Percentiles rank a stretch among this genome's conserved stretches.
These are phyloP conservation scores for Ptilonorhynchus violaceus DNA, from an alignment of 2,113 vertebrate genomes.

Conservation along the genomic window DNA sequence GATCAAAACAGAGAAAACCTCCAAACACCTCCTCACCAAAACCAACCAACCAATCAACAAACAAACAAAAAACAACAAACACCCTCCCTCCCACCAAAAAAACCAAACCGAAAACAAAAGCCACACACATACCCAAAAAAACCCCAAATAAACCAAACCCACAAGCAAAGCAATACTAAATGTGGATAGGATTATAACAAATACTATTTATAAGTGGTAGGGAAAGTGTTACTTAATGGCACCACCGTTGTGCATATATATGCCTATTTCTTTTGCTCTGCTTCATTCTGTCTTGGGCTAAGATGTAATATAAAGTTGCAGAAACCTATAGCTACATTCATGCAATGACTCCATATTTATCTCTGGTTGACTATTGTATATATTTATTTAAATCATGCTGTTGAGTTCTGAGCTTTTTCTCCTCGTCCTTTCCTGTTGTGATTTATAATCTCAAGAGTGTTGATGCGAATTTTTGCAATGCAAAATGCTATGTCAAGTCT, in stretches of 20 bases:
- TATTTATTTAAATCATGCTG: background rate
- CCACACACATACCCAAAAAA: accelerated
- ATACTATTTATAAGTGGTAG: background rate
- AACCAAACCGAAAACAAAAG: background rate
- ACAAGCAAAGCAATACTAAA: background rate
- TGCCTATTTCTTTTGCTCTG: background rate
- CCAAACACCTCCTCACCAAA: background rate
- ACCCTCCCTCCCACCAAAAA: too few relatives aligned
- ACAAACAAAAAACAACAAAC: background rate
- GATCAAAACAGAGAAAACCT: background rate
- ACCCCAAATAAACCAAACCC: accelerated
- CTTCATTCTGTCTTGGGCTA: background rate
- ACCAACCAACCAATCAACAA: background rate
- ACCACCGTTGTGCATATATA: background rate
- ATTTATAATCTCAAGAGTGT: background rate
- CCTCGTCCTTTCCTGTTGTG: background rate
- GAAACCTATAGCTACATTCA: background rate
- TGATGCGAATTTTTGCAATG: background rate
- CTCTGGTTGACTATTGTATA: background rate
- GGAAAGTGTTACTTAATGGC: background rate
- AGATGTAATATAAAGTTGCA: background rate
- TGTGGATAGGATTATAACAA: background rate
- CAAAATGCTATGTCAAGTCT: background rate
- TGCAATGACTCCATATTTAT: background rate
- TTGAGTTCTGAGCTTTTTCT: background rate